Percentiles rank a stretch among this genome's conserved stretches.
Conservation (phyloP, 2,113 vertebrate genomes). For the Illadopsis cleaveri region DNA sequence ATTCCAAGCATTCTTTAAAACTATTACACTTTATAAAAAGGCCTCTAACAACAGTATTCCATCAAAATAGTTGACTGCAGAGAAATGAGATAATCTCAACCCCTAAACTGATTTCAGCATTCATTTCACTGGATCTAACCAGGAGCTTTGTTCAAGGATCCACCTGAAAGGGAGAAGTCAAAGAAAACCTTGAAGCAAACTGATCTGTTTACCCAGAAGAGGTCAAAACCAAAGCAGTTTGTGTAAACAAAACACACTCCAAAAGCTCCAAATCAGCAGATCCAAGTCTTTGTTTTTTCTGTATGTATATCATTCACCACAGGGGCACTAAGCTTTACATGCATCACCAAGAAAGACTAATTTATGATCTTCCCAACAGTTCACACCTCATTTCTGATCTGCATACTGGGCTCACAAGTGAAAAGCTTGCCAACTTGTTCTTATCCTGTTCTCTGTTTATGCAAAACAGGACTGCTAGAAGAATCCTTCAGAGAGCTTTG, state of each 20-base stretch:
- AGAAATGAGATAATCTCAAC: not conserved
- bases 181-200: not conserved
- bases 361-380: not conserved
- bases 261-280: not conserved
- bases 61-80: not conserved
- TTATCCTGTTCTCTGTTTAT: not conserved
- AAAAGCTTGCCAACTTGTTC: not conserved
- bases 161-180: not conserved
- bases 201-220: not conserved
- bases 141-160: not conserved
- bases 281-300: not conserved
- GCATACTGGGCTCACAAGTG: not conserved
- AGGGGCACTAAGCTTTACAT: not conserved
- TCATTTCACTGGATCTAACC: not conserved
- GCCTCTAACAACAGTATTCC: not conserved
- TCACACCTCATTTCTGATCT: not conserved
- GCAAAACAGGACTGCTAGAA: not conserved
- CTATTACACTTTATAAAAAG: not conserved
- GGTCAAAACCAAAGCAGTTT: not conserved
- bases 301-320: not conserved
- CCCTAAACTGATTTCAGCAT: not conserved
- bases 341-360: not conserved
- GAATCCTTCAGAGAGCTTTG: not conserved
- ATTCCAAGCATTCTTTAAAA: not conserved
- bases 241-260: not conserved